Evolutionary conservation across 2,888 invertebrate genomes (phyloP), one percentile per base, ranked within the genome.

Genomic region (Gymnocheta viridis): DNA sequence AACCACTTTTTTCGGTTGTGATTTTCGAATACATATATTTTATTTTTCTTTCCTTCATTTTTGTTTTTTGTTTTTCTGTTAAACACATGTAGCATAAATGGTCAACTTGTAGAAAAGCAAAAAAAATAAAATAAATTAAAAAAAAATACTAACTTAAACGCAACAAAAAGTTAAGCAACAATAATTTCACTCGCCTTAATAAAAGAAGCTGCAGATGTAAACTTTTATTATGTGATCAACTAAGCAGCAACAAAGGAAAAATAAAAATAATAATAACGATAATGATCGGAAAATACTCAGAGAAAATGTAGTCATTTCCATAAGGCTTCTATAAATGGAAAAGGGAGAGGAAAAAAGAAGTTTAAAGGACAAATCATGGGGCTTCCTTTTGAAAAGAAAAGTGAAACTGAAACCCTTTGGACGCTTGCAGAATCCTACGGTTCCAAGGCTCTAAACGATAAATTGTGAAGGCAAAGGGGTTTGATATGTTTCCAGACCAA

Each of bases 1-100:
- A 91, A 91, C 91, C 91, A 90, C 89, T 67, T 77, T 77, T 77
- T 66, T 54, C 19, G 66, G 56, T 47, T 77, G 24, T 19, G 56
- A 35, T 77, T 76, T 77, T 35, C 41, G 38, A 60, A 27, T 19
- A 27, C 3, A 9, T 56, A 41, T 35, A 19, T 66, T 58, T 69
- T 47, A 14, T n/a, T 49, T 35, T 27, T 0, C 51, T 41, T 35
- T n/a, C 19, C 10, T 10, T 22, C n/a, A 32, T 58, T 49, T 62
- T 58, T 32, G 22, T 66, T 72, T 22, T 24, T 24, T 12, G 12
- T 35, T 0, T 74, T 56, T 49, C 17, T 24, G 49, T 64, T 76
- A 56, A 78, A 70, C 83, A 76, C 72, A 77, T 84, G 72, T 67
- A 77, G 66, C 83, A 77, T 80, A 84, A 84, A 77, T 76, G 80